Evolutionary conservation across 2,797 vertebrate genomes (phyloP).

Genomic region (Pseudochromis fuscus): DNA sequence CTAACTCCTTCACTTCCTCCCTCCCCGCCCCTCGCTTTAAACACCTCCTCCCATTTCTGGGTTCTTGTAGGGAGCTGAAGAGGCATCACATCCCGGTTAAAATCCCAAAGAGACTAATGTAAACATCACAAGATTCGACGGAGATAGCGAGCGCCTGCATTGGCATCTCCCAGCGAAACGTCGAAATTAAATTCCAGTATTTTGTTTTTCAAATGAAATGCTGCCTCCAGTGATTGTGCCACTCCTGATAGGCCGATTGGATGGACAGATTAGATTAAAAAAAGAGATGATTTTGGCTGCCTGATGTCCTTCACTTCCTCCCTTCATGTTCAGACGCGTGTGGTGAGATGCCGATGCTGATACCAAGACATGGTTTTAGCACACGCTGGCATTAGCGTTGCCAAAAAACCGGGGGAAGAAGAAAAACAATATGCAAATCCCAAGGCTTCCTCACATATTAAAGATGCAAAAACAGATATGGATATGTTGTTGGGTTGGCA

Average conservation of each 20-base stretch:
- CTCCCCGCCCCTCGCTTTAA: constrained; percentile 18
- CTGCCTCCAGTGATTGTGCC: constrained; percentile 61
- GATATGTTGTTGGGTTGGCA: constrained; percentile 53
- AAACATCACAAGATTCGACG: constrained; percentile 57
- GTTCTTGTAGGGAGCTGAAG: constrained; percentile 1
- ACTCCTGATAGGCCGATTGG: constrained; percentile 67
- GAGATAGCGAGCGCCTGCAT: constrained; percentile 48
- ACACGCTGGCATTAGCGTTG: constrained; percentile 30
- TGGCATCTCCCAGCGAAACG: constrained; percentile 47
- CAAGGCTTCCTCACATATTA: constrained; percentile 63
- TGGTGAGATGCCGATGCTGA: constrained; percentile 46
- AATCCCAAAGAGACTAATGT: constrained; percentile 15
- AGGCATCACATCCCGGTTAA: constrained; percentile 21
- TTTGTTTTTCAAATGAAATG: constrained; percentile 73
- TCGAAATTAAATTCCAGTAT: constrained; percentile 67
- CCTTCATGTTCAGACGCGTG: constrained; percentile 54
- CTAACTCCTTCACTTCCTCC: constrained; percentile 40
- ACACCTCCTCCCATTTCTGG: constrained; percentile 18
- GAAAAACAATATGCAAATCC: constrained; percentile 70
- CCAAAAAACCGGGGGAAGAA: constrained; percentile 11
- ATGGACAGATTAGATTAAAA: constrained; percentile 74
- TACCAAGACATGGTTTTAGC: constrained; percentile 32
- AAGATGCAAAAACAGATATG: constrained; percentile 68
- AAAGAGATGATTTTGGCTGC: constrained; percentile 57
- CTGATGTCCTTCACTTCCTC: constrained; percentile 67